Evolutionary conservation across 1,140 invertebrate species (phyloP).

Genomic region (Yoshiicerus persimilis): DNA sequence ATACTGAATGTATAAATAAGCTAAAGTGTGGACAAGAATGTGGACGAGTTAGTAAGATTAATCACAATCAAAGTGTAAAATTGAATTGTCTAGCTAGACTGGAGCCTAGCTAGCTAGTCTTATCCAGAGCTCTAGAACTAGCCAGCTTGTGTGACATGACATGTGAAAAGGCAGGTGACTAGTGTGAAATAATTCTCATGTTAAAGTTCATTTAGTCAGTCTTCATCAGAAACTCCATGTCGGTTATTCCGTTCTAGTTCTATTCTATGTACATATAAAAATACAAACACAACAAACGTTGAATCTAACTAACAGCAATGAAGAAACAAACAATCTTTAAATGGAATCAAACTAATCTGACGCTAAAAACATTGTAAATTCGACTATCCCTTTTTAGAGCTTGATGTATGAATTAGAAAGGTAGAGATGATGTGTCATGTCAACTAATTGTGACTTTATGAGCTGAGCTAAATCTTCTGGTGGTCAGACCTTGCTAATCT

Average conservation of each 20-base stretch:
- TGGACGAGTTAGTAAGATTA: neutral
- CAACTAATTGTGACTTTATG: neutral
- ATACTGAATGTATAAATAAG: neutral
- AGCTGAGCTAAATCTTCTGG: neutral
- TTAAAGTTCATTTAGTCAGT: neutral
- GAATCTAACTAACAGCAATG: neutral
- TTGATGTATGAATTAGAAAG: constrained; percentile 24
- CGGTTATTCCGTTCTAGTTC: neutral
- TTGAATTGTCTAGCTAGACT: neutral
- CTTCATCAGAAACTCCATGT: neutral
- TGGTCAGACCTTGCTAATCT: neutral
- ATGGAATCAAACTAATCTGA: neutral
- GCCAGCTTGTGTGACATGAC: neutral
- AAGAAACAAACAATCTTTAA: constrained; percentile 1
- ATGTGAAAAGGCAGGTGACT: neutral
- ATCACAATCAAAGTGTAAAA: neutral
- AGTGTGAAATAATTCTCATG: neutral
- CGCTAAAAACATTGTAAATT: neutral
- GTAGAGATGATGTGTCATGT: neutral
- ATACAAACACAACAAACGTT: neutral
- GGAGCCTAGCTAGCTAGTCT: neutral
- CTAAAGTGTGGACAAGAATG: neutral
- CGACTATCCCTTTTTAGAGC: constrained; percentile 32
- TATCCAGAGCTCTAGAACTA: neutral
- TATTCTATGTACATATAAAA: neutral